phyloP scores from a whole-genome alignment of 2,888 invertebrate genomes.

The Aplocera efformata region DNA sequence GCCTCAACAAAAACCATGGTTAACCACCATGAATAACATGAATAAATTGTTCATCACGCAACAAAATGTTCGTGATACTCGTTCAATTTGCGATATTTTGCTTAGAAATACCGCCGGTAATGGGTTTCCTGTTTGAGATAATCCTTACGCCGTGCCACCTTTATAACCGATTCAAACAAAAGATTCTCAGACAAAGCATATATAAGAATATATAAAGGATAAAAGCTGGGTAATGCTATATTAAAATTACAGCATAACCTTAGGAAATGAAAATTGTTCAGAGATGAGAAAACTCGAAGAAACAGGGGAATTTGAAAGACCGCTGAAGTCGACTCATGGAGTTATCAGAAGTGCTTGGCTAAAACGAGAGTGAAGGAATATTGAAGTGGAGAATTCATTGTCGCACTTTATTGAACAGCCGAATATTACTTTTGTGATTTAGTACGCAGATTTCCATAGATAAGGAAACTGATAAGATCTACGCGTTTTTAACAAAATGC shows the following conservation, averaged over 20 bases:
- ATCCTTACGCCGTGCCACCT: constrained; percentile 35
- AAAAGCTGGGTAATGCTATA: constrained; percentile 32
- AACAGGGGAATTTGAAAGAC: constrained; percentile 36
- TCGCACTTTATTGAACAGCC: too few relatives aligned
- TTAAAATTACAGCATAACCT: constrained; percentile 35
- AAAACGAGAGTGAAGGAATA: background rate
- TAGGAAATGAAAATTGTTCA: constrained; percentile 47
- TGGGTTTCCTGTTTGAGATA: constrained; percentile 38
- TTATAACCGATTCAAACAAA: constrained; percentile 46
- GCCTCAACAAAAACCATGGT: too few relatives aligned
- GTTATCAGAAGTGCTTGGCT: constrained; percentile 29
- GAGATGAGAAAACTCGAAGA: constrained; percentile 52
- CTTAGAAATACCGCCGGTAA: constrained; percentile 30
- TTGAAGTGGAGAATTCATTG: background rate
- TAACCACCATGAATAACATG: too few relatives aligned
- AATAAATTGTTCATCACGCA: background rate
- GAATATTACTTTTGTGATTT: too few relatives aligned
- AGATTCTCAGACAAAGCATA: constrained; percentile 32
- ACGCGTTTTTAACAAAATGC: too few relatives aligned
- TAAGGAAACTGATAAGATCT: too few relatives aligned
- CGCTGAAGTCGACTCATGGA: constrained; percentile 49
- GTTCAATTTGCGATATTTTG: constrained; percentile 13
- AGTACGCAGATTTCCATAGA: too few relatives aligned
- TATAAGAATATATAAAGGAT: constrained; percentile 24
- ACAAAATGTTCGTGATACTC: constrained; percentile 7